phyloP scores from a whole-genome alignment of 2,113 vertebrate species.

The Pleuronectes platessa region DNA sequence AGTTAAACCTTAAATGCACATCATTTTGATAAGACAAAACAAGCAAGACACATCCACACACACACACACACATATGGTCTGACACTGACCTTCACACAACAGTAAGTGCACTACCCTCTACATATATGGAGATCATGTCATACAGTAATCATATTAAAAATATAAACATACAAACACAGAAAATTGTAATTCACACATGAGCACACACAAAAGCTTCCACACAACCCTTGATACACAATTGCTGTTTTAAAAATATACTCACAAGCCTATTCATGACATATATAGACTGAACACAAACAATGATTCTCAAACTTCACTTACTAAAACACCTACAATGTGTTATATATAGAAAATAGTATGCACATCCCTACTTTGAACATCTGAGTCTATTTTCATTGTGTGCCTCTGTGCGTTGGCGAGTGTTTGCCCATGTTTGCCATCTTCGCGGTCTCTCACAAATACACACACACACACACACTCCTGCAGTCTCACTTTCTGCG shows the following conservation, averaged over 20 bases:
- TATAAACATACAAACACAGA: slow-evolving; percentile 13
- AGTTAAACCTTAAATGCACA: slow-evolving; percentile 71
- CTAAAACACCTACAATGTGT: not conserved
- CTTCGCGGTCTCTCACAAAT: not conserved
- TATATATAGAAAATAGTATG: not conserved
- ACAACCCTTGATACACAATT: not conserved
- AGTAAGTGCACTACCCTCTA: too few relatives aligned
- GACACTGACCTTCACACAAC: slow-evolving; percentile 5
- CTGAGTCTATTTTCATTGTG: not conserved
- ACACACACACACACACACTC: slow-evolving; percentile 19
- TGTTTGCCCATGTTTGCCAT: slow-evolving; percentile 16
- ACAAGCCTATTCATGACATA: not conserved
- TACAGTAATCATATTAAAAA: slow-evolving; percentile 29
- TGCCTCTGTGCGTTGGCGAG: not conserved
- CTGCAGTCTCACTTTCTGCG: slow-evolving; percentile 50
- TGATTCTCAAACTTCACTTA: not conserved
- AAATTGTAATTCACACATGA: slow-evolving; percentile 14
- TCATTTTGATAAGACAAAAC: slow-evolving; percentile 71
- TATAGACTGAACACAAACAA: not conserved
- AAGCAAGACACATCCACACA: slow-evolving; percentile 1
- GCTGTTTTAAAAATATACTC: not conserved
- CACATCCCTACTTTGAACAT: not conserved
- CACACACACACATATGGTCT: slow-evolving; percentile 19
- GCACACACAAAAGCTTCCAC: slow-evolving; percentile 8
- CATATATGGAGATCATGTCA: slow-evolving; percentile 27